These are phyloP conservation scores for Dynastes maya DNA, from an alignment of 2,888 invertebrate species.

Conservation along the genomic window DNA sequence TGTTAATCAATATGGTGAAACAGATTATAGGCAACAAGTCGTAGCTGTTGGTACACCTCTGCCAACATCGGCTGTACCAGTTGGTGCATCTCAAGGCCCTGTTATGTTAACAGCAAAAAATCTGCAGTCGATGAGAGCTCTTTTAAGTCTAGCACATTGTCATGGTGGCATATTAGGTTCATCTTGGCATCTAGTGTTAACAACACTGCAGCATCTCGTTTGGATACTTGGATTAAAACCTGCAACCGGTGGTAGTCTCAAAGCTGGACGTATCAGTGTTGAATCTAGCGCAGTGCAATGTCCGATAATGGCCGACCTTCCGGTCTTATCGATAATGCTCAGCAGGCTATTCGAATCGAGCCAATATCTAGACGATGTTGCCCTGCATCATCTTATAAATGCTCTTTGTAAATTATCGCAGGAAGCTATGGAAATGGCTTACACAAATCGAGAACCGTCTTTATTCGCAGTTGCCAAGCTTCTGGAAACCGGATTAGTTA, in stretches of 20 bases:
- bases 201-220: slow-evolving; percentile 92
- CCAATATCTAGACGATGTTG: slow-evolving; percentile 93
- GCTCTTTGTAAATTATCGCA: slow-evolving; percentile 96
- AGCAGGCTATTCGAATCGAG: slow-evolving; percentile 96
- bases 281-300: slow-evolving; percentile 92
- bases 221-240: slow-evolving; percentile 98
- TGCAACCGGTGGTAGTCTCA: slow-evolving; percentile 93
- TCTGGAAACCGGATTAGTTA: slow-evolving; percentile 97
- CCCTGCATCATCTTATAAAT: slow-evolving; percentile 95
- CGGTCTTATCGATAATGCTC: slow-evolving; percentile 91
- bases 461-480: slow-evolving; percentile 97
- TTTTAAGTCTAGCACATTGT: slow-evolving; percentile 90
- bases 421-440: slow-evolving; percentile 97
- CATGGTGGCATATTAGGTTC: slow-evolving; percentile 94
- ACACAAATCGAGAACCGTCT: slow-evolving; percentile 96
- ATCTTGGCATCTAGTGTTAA: slow-evolving; percentile 96
- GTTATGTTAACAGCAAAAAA: slow-evolving; percentile 99
- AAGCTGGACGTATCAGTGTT: slow-evolving; percentile 84
- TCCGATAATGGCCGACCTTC: slow-evolving; percentile 96
- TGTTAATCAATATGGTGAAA: slow-evolving; percentile 74
- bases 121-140: slow-evolving; percentile 95
- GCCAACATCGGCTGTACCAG: slow-evolving; percentile 86
- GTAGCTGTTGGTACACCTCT: slow-evolving; percentile 97
- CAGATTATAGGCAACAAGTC: slow-evolving; percentile 92
- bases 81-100: slow-evolving; percentile 87